A percentile compares a stretch with the other conserved stretches of the same genome.
Evolutionary conservation across 2,797 vertebrate genomes (phyloP).

Genomic region (Ptychobarbus kaznakovi): DNA sequence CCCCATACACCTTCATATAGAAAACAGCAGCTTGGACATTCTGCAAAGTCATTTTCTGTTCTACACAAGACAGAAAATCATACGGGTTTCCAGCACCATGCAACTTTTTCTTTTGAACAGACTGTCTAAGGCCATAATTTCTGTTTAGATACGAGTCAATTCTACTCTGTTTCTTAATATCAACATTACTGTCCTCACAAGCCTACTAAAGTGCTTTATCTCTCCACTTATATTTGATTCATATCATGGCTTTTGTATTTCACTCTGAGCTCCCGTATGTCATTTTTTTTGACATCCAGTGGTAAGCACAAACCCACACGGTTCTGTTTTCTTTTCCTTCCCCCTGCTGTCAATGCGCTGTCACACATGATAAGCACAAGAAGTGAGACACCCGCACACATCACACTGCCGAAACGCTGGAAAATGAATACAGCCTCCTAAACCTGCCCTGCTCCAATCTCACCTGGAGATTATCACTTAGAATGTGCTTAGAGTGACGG

Average conservation of each 20-base stretch:
- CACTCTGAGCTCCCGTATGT: constrained; percentile 48
- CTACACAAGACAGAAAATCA: background rate
- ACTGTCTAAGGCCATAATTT: constrained; percentile 9
- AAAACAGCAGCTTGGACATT: background rate
- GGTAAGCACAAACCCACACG: constrained; percentile 45
- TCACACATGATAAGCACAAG: constrained; percentile 56
- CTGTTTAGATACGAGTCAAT: constrained; percentile 22
- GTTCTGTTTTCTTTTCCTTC: constrained; percentile 49
- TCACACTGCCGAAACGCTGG: background rate
- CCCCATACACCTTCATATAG: background rate
- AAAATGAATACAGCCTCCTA: constrained; percentile 30
- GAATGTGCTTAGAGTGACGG: constrained; percentile 31
- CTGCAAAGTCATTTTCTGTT: background rate
- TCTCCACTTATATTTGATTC: constrained; percentile 52
- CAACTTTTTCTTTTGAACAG: background rate
- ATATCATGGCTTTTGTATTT: constrained; percentile 48
- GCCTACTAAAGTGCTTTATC: constrained; percentile 37
- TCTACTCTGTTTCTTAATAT: constrained; percentile 41
- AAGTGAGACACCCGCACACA: constrained; percentile 17
- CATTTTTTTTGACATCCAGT: constrained; percentile 32
- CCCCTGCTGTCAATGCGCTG: constrained; percentile 55
- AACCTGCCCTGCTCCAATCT: constrained; percentile 43
- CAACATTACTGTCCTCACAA: constrained; percentile 23
- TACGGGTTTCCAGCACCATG: background rate
- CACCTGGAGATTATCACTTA: constrained; percentile 48